Evolutionary conservation across 2,113 vertebrate species (phyloP), one percentile per base, ranked within the genome.

Genomic region (Prietella phreatophila): DNA sequence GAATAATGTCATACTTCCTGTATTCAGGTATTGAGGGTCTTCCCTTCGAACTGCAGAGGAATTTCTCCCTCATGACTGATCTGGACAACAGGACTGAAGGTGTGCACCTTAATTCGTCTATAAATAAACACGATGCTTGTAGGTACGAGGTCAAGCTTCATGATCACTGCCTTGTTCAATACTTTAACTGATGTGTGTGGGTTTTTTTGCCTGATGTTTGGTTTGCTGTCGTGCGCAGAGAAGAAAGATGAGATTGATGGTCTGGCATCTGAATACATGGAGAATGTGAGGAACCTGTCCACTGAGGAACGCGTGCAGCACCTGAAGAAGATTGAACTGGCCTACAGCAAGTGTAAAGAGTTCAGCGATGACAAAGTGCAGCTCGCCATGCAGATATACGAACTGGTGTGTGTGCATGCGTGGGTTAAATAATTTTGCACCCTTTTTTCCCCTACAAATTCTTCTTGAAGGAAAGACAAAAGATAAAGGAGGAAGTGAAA

Each of bases 351-450:
- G 92, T 99, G 98, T 96, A 98, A 97, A 91, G 98, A 99, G 81
- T 99, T 97, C 91, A 98, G 98, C 15, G 98, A 99, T 30, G 98
- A 99, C 93, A 99, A 99, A 91, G 98, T 99, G 86, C 98, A 99
- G 92, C 96, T 99, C 90, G 98, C 98, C 85, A 98, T 99, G 98
- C 98, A 99, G 95, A 99, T 98, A 73, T 99, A 99, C 61, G 98
- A 99, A 91, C 98, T 99, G 98, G 98, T 99, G 94, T 92, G 95
- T 61, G 50, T 15, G 58, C 55, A 67, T 71, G n/a, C 36, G n/a
- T 39, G 42, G 42, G 42, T 47, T 47, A 47, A 47, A 47, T 47
- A 47, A 47, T 15, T 33, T 5, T 69, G 30, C 30, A 33, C 25
- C n/a, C 15, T n/a, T n/a, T n/a, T 65, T 42, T 42, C 36, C 36